Evolutionary conservation across 37 sponge, comb jelly and placozoan genomes (phyloP), one percentile per base, ranked within the genome.

Genomic region (Haliclona indistincta): DNA sequence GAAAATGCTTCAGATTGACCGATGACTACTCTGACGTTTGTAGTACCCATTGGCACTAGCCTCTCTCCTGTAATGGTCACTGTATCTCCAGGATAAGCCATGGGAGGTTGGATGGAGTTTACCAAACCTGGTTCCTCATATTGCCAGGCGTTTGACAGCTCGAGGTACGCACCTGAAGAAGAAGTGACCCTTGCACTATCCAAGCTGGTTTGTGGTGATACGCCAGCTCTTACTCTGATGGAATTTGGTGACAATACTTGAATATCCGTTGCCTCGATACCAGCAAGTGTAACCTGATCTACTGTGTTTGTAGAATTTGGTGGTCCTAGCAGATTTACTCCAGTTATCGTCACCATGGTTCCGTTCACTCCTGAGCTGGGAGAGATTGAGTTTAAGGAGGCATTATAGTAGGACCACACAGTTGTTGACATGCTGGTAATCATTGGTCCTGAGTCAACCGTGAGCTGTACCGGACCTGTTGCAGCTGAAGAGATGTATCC

Each of bases 301-400:
- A 84, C 40, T 10, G 56, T 40, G n/a, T 25, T 23, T 4, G 41
- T 15, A 32, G 34, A 42, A 30, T 42, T 34, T 28, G 67, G 77
- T 36, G 10, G 45, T 34, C 84, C 83, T 30, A 76, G 35, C 22
- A 91, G 64, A 47, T 78, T 74, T 0, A 26, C 36, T 4, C 93
- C 93, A 34, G 23, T 71, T 28, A 93, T 74, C 22, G 6, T 65
- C 0, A 93, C 81, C 2, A 29, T 17, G 19, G 93, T 93, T 0
- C 89, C 93, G 28, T 62, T 72, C n/a, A 74, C 81, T 19, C 89
- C 93, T 39, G 26, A 37, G 26, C 49, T 40, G 0, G 89, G 89
- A 0, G 44, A 6, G 30, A 88, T 76, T 1, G 30, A 2, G 2
- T 37, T 34, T 3, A 93, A 65, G 17, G 4, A 30, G 3, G 81